Evolutionary conservation across 2,797 vertebrate genomes (phyloP).

Genomic region (Buceros bicornis): DNA sequence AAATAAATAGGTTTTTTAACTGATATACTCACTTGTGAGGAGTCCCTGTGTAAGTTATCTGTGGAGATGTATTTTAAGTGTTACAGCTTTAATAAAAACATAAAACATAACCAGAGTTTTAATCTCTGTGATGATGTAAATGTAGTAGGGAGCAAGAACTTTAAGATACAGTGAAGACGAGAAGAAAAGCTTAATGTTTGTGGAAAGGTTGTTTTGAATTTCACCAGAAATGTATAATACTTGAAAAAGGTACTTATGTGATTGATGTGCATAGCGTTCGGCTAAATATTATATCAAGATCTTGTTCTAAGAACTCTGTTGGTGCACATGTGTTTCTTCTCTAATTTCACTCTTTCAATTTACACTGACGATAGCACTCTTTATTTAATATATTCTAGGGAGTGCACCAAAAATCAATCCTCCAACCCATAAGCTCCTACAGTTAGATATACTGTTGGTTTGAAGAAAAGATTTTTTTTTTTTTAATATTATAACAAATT

Average conservation of each 20-base stretch:
- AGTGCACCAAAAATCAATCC: not conserved
- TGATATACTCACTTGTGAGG: not conserved
- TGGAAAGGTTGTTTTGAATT: not conserved
- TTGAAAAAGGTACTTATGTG: not conserved
- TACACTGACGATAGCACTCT: not conserved
- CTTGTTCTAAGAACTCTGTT: not conserved
- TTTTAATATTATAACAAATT: not conserved
- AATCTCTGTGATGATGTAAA: not conserved
- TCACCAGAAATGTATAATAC: not conserved
- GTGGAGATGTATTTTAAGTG: not conserved
- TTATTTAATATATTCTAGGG: not conserved
- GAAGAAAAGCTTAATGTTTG: not conserved
- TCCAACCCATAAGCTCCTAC: not conserved
- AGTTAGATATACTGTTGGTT: not conserved
- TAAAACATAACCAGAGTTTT: not conserved
- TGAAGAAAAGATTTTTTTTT: not conserved
- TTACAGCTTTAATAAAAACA: not conserved
- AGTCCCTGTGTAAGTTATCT: not conserved
- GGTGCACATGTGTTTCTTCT: not conserved
- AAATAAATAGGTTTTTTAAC: not conserved
- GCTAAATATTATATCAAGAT: not conserved
- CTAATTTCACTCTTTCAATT: not conserved
- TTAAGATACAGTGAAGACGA: not conserved
- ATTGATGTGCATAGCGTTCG: not conserved
- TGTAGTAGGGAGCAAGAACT: not conserved